These are phyloP conservation scores for Pomatostomus ruficeps DNA, from an alignment of 2,113 vertebrate genomes.

Conservation along the genomic window DNA sequence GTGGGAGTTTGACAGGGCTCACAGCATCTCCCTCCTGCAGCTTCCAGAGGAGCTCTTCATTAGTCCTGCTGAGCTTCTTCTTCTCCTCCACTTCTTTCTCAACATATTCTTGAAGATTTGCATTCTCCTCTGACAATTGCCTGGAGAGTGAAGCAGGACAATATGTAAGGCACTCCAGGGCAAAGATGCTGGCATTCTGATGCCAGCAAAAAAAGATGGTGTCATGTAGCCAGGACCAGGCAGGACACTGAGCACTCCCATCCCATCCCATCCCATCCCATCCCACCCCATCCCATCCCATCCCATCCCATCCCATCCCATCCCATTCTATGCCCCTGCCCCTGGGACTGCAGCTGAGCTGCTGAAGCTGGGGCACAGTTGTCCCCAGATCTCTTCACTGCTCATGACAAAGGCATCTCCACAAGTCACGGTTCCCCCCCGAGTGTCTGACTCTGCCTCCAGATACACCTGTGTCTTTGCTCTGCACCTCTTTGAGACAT, in stretches of 20 bases:
- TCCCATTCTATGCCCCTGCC: not conserved
- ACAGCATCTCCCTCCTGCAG: conserved; percentile 86
- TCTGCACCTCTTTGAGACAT: not conserved
- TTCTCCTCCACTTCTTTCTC: conserved; percentile 96
- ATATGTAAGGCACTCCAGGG: not conserved
- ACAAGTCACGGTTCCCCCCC: not conserved
- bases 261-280: not conserved
- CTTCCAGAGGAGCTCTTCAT: conserved; percentile 95
- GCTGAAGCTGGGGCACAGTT: not conserved
- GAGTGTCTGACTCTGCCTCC: not conserved
- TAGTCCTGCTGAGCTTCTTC: conserved; percentile 92
- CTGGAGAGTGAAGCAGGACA: conserved; percentile 60
- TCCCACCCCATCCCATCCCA: not conserved
- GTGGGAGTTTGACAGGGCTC: conserved; percentile 83
- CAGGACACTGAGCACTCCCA: not conserved
- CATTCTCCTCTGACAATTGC: conserved; percentile 92
- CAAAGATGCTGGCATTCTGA: not conserved
- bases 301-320: not conserved
- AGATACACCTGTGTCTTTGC: not conserved
- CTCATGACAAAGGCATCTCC: not conserved
- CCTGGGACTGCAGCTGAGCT: not conserved
- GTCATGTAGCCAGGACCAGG: not conserved
- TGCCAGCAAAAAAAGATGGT: too few species aligned
- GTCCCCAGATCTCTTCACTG: not conserved
- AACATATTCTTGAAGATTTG: conserved; percentile 90